These are phyloP conservation scores for Amphiura filiformis DNA, from an alignment of 35 echinoderm and acorn worm genomes.

Conservation along the genomic window DNA sequence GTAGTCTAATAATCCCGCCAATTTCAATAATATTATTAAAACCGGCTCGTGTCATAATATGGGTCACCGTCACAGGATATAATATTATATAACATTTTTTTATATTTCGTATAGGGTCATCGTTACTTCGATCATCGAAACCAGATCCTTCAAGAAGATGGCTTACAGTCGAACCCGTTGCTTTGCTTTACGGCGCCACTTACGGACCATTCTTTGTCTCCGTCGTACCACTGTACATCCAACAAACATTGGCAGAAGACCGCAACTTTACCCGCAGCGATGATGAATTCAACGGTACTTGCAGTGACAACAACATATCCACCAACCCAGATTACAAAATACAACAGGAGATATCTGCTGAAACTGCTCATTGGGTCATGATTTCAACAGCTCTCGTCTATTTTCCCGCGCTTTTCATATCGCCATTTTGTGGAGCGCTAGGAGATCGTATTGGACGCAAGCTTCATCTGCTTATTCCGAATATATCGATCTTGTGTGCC, in stretches of 20 bases:
- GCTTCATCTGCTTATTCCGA: neutral
- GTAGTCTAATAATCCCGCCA: too few species aligned
- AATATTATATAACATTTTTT: too few species aligned
- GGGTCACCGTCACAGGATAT: too few species aligned
- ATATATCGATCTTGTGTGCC: neutral
- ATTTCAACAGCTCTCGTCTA: neutral
- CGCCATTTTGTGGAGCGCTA: neutral
- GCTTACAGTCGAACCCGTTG: neutral
- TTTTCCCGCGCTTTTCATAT: neutral
- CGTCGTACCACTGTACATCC: neutral
- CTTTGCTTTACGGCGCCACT: neutral
- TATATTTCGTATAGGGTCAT: too few species aligned
- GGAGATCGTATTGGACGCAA: neutral
- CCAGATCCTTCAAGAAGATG: too few species aligned
- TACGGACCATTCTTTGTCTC: neutral
- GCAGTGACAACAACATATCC: neutral
- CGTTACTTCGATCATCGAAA: too few species aligned
- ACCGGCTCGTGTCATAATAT: too few species aligned
- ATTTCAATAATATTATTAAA: too few species aligned
- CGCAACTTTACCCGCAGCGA: neutral
- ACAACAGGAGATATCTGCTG: neutral
- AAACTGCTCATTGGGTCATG: neutral
- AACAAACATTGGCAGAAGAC: neutral
- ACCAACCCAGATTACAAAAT: neutral
- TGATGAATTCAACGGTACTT: neutral